Percentiles rank a stretch among this genome's conserved stretches.
Conservation (phyloP, 2,888 invertebrate species). For the Trissolcus japonicus region DNA sequence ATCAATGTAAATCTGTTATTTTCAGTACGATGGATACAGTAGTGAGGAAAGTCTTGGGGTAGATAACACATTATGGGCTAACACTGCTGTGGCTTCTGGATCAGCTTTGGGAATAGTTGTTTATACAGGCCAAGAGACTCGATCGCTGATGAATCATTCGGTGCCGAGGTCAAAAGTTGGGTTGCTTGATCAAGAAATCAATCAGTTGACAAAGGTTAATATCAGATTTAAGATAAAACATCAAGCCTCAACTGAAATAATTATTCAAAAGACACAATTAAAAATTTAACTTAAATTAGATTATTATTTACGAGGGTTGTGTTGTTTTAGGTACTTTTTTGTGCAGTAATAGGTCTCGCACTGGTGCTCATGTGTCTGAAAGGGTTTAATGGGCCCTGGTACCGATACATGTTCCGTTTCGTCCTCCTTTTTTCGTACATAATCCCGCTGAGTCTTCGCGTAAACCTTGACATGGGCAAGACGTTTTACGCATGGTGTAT, state of each 20-base stretch:
- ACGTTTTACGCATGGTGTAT: conserved; percentile 98
- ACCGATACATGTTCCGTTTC: conserved; percentile 96
- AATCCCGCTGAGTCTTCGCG: conserved; percentile 97
- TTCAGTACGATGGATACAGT: conserved; percentile 79
- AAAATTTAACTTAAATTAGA: too few species aligned
- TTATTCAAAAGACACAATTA: too few species aligned
- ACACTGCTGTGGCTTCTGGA: conserved; percentile 97
- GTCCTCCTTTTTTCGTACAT: conserved; percentile 98
- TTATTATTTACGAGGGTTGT: too few species aligned
- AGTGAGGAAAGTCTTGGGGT: conserved; percentile 91
- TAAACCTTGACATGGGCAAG: conserved; percentile 99
- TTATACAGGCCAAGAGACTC: conserved; percentile 96
- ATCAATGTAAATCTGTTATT: conserved; percentile 8
- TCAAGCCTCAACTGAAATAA: not conserved
- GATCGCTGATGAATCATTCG: conserved; percentile 99
- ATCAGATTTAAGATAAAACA: not conserved
- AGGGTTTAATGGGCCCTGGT: conserved; percentile 98
- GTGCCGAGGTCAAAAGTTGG: conserved; percentile 97
- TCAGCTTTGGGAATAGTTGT: conserved; percentile 96
- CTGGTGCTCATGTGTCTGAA: conserved; percentile 97
- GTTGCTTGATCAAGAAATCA: conserved; percentile 95
- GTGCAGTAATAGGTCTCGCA: conserved; percentile 92
- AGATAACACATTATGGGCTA: conserved; percentile 99
- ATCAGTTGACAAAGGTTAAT: conserved; percentile 91
- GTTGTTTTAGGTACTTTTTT: conserved; percentile 84